These are phyloP conservation scores for Caenorhabditis parvicauda DNA, from an alignment of 2,888 invertebrate species.

Conservation along the genomic window DNA sequence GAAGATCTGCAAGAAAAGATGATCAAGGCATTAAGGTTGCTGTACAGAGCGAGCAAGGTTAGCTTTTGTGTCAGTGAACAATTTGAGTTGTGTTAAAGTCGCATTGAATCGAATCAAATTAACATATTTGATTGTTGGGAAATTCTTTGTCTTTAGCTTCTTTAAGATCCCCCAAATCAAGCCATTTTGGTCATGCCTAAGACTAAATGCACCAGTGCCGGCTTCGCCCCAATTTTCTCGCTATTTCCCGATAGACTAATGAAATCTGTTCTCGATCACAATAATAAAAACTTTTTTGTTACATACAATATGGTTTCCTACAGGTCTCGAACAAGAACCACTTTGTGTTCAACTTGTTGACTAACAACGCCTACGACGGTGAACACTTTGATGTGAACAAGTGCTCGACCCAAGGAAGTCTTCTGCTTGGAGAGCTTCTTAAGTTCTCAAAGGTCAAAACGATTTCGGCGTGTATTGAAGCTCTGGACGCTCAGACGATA, in stretches of 20 bases:
- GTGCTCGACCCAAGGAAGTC: slow-evolving; percentile 22
- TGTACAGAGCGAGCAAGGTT: slow-evolving; percentile 25
- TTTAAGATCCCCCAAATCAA: no score
- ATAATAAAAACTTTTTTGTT: no score
- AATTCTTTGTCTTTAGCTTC: no score
- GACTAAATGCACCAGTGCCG: no score
- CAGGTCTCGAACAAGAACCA: slow-evolving; percentile 25
- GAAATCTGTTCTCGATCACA: no score
- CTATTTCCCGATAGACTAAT: no score
- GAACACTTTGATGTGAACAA: slow-evolving; percentile 12
- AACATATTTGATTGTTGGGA: background rate
- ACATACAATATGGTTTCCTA: slow-evolving; percentile 1
- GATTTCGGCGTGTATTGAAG: slow-evolving; percentile 14
- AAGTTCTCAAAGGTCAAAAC: slow-evolving; percentile 33
- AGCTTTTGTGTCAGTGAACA: background rate
- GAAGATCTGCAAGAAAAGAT: slow-evolving; percentile 19
- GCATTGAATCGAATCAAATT: background rate
- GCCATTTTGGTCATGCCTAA: no score
- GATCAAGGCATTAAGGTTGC: slow-evolving; percentile 23
- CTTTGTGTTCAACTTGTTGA: slow-evolving; percentile 37
- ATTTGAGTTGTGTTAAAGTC: background rate
- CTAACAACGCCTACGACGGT: slow-evolving; percentile 30
- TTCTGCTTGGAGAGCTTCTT: slow-evolving; percentile 23
- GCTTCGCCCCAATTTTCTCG: no score
- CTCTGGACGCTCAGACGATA: slow-evolving; percentile 13